Percentiles rank a stretch among this genome's conserved stretches.
phyloP scores from a whole-genome alignment of 2,797 vertebrate genomes.

The Emydoidea blandingii region DNA sequence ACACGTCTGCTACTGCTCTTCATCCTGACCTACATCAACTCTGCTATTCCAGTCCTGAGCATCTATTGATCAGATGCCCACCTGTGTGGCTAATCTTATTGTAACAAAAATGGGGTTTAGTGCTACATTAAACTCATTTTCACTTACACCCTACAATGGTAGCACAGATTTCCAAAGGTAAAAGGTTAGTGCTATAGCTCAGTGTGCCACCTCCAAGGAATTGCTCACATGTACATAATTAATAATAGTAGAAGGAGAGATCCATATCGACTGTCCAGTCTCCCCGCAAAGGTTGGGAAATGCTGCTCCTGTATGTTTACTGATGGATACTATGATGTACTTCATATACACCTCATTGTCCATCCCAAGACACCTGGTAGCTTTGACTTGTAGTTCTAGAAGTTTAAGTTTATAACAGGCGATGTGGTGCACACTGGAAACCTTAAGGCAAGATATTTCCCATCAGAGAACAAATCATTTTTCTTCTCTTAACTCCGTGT shows the following conservation, averaged over 20 bases:
- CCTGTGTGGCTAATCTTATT: slow-evolving; percentile 24
- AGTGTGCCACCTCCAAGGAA: slow-evolving; percentile 10
- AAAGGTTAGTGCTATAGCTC: slow-evolving; percentile 38
- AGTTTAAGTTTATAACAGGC: slow-evolving; percentile 46
- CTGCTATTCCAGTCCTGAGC: background rate
- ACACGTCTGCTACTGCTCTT: slow-evolving; percentile 23
- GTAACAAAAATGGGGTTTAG: slow-evolving; percentile 65
- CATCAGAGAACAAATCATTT: slow-evolving; percentile 36
- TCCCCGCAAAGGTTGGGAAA: background rate
- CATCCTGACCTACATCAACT: slow-evolving; percentile 54
- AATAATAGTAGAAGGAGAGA: slow-evolving; percentile 19
- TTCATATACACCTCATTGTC: slow-evolving; percentile 43
- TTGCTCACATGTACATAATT: slow-evolving; percentile 12
- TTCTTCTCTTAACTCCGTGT: slow-evolving; percentile 36
- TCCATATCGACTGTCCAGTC: background rate
- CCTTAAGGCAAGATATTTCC: background rate
- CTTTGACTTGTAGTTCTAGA: slow-evolving; percentile 21
- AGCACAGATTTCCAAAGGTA: slow-evolving; percentile 40
- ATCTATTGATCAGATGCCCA: slow-evolving; percentile 54
- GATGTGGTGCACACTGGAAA: slow-evolving; percentile 26
- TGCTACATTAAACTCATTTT: slow-evolving; percentile 49
- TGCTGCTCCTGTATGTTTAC: background rate
- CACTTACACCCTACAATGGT: slow-evolving; percentile 29
- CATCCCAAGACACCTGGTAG: background rate
- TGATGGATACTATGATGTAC: background rate